Base-by-base conservation (phyloP, 2,888 invertebrate species). In the Mesorhabditis spiculigera region DNA sequence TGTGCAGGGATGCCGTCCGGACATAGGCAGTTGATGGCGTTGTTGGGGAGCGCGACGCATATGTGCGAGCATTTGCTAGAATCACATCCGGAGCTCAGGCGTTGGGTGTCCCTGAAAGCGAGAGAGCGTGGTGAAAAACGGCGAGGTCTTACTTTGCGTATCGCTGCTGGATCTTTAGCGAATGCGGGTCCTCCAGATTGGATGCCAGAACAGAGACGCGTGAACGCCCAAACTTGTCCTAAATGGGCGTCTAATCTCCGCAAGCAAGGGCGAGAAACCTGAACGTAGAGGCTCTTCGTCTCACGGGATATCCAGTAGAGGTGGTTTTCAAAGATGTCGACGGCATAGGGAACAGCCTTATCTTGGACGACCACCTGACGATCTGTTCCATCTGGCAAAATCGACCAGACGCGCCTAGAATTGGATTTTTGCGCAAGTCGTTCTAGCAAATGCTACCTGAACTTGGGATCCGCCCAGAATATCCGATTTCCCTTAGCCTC, bases 401-500 rank as follows among this genome's bases (percentile, higher is more conserved):
- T 92, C 68, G 91, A 91, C 86, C 95, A 95, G 68, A 96, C 93
- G 0, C 77, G 75, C 82, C 94, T 93, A 58, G 93, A 87, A 86
- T 96, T 28, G 28, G 28, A 28, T 28, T 28, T 28, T 96, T 0
- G 92, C 28, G 28, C 28, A 28, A 28, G 28, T 28, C 28, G 28
- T 28, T 28, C 28, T 28, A 28, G 28, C 86, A 96, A 95, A 68
- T 96, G 93, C 0, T 76, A 75, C 82, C 94, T 93, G 61, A 93
- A 88, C 86, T 97, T 97, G 0, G 92, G 91, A 86, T 98, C 98
- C 0, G 92, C 93, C 96, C 97, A 98, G 87, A 93, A 98, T 16
- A 98, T 89, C 0, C 92, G 90, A 85, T 94, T 93, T 73, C 92
- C 92, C 91, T 93, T 93, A 0, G 91, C 90, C 83, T 92, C 92